Evolutionary conservation across 2,113 vertebrate genomes (phyloP), one percentile per base, ranked within the genome.

Genomic region (Epinephelus cyanopodus): DNA sequence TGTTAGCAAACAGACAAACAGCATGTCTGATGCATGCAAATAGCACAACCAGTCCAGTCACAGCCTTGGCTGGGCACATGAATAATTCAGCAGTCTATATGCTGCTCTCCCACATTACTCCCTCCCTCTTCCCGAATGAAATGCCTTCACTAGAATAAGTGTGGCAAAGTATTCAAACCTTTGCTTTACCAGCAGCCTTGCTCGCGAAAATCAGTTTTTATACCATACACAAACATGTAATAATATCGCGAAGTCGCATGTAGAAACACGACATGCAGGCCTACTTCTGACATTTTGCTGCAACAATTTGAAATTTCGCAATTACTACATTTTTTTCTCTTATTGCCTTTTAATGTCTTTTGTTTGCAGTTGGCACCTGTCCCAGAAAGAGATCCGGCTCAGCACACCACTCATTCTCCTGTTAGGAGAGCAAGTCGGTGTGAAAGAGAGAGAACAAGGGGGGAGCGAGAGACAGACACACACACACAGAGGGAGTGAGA

Each of bases 1-100:
- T 97, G 97, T 97, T 94, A 95, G 95, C 95, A 97, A 97, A 97
- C 96, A 97, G 95, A 96, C 96, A 96, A 96, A 95, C 95, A 94
- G 95, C 95, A 94, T 96, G 96, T 95, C 95, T 95, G 95, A 89
- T 96, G 96, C 95, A 96, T 97, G 96, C 95, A 96, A 97, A 97
- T 95, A 91, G 86, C 92, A 86, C 91, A 91, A 87, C 86, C 90
- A 94, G 94, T 95, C 92, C 93, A 90, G 93, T 95, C 95, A 92
- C 94, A 95, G 95, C 86, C 88, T 95, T 93, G 88, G 90, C 90
- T 73, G 73, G 91, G 93, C 93, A 93, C 93, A 96, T 97, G 96
- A 97, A 97, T 97, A 95, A 97, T 97, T 96, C 96, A 97, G 90
- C 66, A 95, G 94, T 90, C 93, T 90, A 89, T 89, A 88, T 86